Evolutionary conservation across 2,797 vertebrate genomes (phyloP).

Genomic region (Trichosurus vulpecula): DNA sequence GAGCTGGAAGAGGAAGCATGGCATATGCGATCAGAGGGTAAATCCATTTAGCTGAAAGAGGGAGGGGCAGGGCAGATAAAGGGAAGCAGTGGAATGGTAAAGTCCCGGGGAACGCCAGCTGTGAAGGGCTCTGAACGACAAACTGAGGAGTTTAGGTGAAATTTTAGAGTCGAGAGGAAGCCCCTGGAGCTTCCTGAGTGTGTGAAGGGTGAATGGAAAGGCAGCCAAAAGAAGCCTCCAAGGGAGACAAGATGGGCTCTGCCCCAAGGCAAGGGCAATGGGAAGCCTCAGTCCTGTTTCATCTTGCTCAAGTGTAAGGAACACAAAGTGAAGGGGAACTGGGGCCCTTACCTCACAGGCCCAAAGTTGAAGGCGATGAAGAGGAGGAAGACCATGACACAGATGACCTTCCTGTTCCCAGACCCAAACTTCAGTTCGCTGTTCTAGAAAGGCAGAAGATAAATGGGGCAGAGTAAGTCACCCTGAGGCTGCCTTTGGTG

Average conservation of each 20-base stretch:
- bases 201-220: background rate
- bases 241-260: background rate
- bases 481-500: accelerated
- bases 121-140: background rate
- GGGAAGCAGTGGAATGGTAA: background rate
- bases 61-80: background rate
- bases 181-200: background rate
- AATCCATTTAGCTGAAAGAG: background rate
- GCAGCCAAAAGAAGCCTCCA: background rate
- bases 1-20: background rate
- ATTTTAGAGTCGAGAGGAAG: background rate
- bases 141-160: background rate
- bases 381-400: slow-evolving; percentile 91
- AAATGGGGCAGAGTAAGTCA: too few relatives aligned
- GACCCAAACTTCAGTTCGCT: slow-evolving; percentile 86
- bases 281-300: too few relatives aligned
- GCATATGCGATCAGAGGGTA: background rate
- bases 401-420: slow-evolving; percentile 89
- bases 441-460: slow-evolving; percentile 64
- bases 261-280: background rate
- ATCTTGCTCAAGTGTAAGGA: background rate
- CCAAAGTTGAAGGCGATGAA: slow-evolving; percentile 94
- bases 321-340: background rate
- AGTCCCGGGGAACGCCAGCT: background rate
- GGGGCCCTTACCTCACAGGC: slow-evolving; percentile 88